phyloP scores from a whole-genome alignment of 64 coral and sea anemone species.

The Stichodactyla mertensii region DNA sequence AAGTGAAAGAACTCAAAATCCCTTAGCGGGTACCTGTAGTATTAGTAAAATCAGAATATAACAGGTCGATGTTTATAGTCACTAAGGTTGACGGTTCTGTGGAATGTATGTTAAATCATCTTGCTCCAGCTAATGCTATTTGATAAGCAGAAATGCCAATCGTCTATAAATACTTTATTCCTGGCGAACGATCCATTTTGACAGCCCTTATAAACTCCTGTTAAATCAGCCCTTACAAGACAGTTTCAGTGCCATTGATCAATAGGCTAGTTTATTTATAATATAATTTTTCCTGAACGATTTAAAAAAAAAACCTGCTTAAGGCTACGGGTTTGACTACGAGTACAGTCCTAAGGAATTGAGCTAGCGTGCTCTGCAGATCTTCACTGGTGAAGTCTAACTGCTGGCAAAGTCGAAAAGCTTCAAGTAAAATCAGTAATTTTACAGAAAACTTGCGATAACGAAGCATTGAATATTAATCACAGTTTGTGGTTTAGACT shows the following conservation, averaged over 20 bases:
- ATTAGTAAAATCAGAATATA: conserved; percentile 11
- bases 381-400: neutral
- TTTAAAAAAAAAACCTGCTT: neutral
- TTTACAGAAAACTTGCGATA: conserved; percentile 14
- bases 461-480: conserved; percentile 23
- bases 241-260: neutral
- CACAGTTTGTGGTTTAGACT: neutral
- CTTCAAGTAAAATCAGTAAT: neutral
- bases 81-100: neutral
- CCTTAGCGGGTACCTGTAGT: conserved; percentile 10
- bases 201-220: neutral
- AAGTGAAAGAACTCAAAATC: neutral
- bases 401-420: neutral
- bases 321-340: neutral
- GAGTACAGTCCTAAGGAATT: neutral
- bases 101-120: neutral
- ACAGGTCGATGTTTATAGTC: conserved; percentile 27
- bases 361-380: neutral
- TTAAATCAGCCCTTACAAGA: neutral
- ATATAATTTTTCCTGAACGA: neutral
- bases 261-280: conserved; percentile 1
- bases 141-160: neutral
- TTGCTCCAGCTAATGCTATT: neutral
- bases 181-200: neutral
- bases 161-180: neutral